Evolutionary conservation across 2,888 invertebrate genomes (phyloP).

Genomic region (Idaea straminata): DNA sequence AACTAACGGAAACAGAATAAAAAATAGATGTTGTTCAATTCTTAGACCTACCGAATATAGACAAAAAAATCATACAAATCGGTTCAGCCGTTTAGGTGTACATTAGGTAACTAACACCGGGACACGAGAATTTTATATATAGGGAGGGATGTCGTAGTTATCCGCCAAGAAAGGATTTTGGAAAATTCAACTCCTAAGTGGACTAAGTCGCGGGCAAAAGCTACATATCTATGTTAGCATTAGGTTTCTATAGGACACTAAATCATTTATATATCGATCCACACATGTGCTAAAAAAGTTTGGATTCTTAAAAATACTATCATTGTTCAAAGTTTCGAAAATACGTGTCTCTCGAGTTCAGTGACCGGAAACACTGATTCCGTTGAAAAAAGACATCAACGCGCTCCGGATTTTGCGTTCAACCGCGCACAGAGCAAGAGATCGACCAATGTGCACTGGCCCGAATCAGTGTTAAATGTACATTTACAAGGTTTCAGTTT

Average conservation of each 20-base stretch:
- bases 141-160: too few relatives aligned
- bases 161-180: too few relatives aligned
- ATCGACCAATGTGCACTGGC: conserved; percentile 12
- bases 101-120: too few relatives aligned
- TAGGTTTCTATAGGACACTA: not conserved
- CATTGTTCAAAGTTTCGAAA: conserved; percentile 22
- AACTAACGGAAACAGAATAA: too few relatives aligned
- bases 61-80: too few relatives aligned
- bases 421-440: conserved; percentile 25
- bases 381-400: conserved; percentile 30
- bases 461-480: conserved; percentile 13
- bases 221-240: too few relatives aligned
- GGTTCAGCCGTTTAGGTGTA: too few relatives aligned
- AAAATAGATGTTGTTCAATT: too few relatives aligned
- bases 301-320: conserved; percentile 23
- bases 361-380: conserved; percentile 29
- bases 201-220: too few relatives aligned
- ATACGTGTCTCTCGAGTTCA: conserved; percentile 26
- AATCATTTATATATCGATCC: conserved; percentile 4
- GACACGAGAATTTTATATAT: too few relatives aligned
- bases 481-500: conserved; percentile 2
- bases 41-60: too few relatives aligned
- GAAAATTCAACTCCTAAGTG: too few relatives aligned
- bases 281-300: conserved; percentile 21
- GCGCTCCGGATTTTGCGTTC: conserved; percentile 28